Evolutionary conservation across 2,888 invertebrate genomes (phyloP).

Genomic region (Heliothis peltigera): DNA sequence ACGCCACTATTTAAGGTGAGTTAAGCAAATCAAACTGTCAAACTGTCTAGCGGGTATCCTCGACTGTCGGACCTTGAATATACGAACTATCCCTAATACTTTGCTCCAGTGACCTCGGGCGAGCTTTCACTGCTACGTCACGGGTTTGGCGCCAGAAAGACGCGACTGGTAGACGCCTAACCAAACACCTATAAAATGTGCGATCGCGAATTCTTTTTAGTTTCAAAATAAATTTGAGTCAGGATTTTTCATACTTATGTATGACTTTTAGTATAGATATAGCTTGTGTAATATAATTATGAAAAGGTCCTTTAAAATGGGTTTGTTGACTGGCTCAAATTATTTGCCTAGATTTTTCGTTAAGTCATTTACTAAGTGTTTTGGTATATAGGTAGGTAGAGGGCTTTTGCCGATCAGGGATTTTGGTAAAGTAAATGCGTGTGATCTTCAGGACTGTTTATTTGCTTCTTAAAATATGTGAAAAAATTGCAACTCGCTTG

Average conservation of each 20-base stretch:
- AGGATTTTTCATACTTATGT: neutral
- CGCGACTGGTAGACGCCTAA: conserved; percentile 68
- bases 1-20: conserved; percentile 36
- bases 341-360: neutral
- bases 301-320: no score
- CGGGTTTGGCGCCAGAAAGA: conserved; percentile 68
- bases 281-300: no score
- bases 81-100: conserved; percentile 62
- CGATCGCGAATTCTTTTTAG: conserved; percentile 26
- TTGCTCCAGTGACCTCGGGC: conserved; percentile 74
- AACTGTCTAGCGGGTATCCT: conserved; percentile 39
- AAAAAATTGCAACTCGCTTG: no score
- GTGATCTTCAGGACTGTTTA: no score
- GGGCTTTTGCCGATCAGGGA: no score
- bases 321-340: no score
- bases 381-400: no score
- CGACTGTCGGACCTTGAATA: conserved; percentile 73
- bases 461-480: no score
- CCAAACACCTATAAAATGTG: conserved; percentile 58
- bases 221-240: conserved; percentile 7
- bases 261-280: no score
- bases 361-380: no score
- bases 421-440: no score
- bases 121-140: conserved; percentile 78
- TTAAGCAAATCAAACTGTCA: conserved; percentile 56